Conservation (phyloP, 2,797 vertebrate genomes). For the Hemitrygon akajei region DNA sequence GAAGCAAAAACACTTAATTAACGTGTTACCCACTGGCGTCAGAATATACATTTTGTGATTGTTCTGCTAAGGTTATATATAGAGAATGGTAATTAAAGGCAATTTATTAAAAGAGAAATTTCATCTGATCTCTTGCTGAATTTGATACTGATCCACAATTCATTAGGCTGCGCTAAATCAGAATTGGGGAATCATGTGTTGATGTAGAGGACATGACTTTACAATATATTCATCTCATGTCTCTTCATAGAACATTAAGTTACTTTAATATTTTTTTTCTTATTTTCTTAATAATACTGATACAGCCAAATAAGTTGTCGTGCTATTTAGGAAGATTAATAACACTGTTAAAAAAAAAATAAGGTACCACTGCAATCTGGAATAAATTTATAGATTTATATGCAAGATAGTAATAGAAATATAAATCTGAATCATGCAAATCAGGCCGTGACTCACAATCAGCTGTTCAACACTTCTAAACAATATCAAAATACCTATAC, state of each 20-base stretch:
- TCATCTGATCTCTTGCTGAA: neutral
- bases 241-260: neutral
- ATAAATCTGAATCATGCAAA: neutral
- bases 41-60: neutral
- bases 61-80: neutral
- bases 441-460: neutral
- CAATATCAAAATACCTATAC: neutral
- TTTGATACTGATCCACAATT: neutral
- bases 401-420: neutral
- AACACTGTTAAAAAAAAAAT: neutral
- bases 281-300: neutral
- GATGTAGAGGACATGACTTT: neutral
- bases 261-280: neutral
- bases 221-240: neutral
- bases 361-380: neutral
- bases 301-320: neutral
- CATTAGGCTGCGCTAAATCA: neutral
- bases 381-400: neutral
- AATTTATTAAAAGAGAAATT: neutral
- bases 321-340: too few species aligned
- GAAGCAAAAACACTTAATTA: neutral
- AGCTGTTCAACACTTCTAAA: neutral
- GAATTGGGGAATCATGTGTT: neutral
- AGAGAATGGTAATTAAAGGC: conserved; percentile 17
- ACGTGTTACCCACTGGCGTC: neutral